Evolutionary conservation across 2,888 invertebrate species (phyloP).

Genomic region (Ormyrus nitidulus): DNA sequence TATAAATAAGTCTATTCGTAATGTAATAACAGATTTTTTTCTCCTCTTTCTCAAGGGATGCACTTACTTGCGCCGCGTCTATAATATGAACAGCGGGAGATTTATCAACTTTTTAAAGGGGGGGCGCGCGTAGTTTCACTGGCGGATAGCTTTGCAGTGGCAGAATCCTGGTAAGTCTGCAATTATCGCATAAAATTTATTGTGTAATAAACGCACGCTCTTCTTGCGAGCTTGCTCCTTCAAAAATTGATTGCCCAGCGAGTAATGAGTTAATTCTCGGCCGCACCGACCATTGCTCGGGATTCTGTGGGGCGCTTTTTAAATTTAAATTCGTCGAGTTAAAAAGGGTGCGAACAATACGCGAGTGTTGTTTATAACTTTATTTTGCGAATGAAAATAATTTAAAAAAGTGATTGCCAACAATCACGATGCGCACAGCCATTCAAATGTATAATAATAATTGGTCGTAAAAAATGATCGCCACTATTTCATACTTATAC

Average conservation of each 20-base stretch:
- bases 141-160: slow-evolving; percentile 45
- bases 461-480: too few species aligned
- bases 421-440: too few species aligned
- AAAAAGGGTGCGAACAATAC: too few species aligned
- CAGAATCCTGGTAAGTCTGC: slow-evolving; percentile 35
- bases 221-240: slow-evolving; percentile 15
- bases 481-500: too few species aligned
- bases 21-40: slow-evolving; percentile 20
- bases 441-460: too few species aligned
- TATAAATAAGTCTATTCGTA: slow-evolving; percentile 18
- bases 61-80: not conserved
- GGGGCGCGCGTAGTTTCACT: slow-evolving; percentile 53
- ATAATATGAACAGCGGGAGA: slow-evolving; percentile 2
- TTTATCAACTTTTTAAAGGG: slow-evolving; percentile 44
- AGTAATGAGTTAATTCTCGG: slow-evolving; percentile 46
- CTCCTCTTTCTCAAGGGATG: not conserved
- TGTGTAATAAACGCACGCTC: slow-evolving; percentile 46
- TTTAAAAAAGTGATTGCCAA: too few species aligned
- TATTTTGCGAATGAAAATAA: too few species aligned
- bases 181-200: slow-evolving; percentile 52
- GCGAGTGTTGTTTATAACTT: too few species aligned
- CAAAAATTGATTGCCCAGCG: slow-evolving; percentile 9
- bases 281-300: slow-evolving; percentile 29
- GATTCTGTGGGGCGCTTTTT: slow-evolving; percentile 22
- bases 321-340: not conserved